Base-by-base conservation (phyloP, 2,113 vertebrate genomes). In the Mirounga angustirostris region DNA sequence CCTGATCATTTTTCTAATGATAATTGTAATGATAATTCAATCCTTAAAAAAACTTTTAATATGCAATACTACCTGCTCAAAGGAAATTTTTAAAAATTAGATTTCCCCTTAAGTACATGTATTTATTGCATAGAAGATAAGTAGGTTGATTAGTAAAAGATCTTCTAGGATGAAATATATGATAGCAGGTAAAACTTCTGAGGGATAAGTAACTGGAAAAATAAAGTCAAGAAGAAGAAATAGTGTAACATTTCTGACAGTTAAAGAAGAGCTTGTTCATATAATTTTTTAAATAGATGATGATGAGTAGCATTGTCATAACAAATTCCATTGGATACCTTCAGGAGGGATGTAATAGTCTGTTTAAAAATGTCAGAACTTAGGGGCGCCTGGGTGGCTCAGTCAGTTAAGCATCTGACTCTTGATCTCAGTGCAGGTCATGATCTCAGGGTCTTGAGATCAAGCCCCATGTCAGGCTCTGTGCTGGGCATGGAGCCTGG, bases 1-100 rank as follows among this genome's bases (percentile, higher is more conserved):
- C 85, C 26, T 46, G 28, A 86, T 86, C 12, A 95, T 71, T 96
- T 95, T 95, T 78, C 33, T 67, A 58, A 92, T 69, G 84, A 71
- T 71, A 67, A 50, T 91, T 95, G 16, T 67, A 95, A 82, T 85
- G 15, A 50, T 4, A 85, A 36, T 56, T 87, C 8, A 94, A 88
- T 74, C 50, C 26, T 93, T 94, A 40, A 65, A 36, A 30, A 82
- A 87, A 61, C 74, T 46, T 65, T 92, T 87, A 69, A 63, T 50
- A 33, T 80, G 5, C 56, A 65, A 79, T 74, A 1, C 9, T 92
- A 36, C 43, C 13, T 73, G 7, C 36, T 90, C 22, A 87, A 91
- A 85, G 36, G 30, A 69, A 76, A 26, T 76, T 81, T 36, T 69
- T 11, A 28, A 80, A 93, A 82, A 52, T 22, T 63, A 59, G 8